These are phyloP conservation scores for Rhabdomys dilectus DNA, from an alignment of 2,113 vertebrate genomes.

Conservation along the genomic window DNA sequence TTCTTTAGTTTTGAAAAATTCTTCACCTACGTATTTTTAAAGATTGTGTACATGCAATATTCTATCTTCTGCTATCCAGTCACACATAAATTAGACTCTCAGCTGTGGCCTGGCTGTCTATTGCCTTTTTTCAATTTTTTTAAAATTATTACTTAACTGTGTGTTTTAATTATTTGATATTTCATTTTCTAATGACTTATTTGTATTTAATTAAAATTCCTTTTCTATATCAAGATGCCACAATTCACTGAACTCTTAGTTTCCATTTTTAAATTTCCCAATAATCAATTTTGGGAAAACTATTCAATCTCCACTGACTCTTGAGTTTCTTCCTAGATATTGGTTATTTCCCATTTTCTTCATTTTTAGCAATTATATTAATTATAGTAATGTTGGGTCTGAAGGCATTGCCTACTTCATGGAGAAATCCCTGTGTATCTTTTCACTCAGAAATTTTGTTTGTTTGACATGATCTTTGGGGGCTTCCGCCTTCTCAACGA, in stretches of 20 bases:
- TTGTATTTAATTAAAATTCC: neutral
- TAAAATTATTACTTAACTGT: neutral
- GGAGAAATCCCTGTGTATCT: neutral
- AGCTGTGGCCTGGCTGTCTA: rapidly evolving
- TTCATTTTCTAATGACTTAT: neutral
- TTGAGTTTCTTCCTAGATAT: neutral
- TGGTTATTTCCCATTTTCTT: neutral
- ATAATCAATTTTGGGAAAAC: neutral
- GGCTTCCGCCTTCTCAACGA: neutral
- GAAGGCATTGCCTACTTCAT: neutral
- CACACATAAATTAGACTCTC: neutral
- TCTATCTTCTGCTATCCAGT: neutral
- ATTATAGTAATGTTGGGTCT: neutral
- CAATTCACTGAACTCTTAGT: neutral
- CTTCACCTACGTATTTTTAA: neutral
- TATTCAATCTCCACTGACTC: neutral
- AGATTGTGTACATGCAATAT: neutral
- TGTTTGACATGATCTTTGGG: neutral
- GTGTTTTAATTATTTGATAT: neutral
- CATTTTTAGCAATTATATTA: neutral
- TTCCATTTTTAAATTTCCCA: neutral
- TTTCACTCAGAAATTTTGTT: neutral
- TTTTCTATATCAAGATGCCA: neutral
- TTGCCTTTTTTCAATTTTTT: neutral
- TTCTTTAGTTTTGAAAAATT: neutral